Conservation (phyloP, 2,888 invertebrate genomes). For the Pterostichus madidus region DNA sequence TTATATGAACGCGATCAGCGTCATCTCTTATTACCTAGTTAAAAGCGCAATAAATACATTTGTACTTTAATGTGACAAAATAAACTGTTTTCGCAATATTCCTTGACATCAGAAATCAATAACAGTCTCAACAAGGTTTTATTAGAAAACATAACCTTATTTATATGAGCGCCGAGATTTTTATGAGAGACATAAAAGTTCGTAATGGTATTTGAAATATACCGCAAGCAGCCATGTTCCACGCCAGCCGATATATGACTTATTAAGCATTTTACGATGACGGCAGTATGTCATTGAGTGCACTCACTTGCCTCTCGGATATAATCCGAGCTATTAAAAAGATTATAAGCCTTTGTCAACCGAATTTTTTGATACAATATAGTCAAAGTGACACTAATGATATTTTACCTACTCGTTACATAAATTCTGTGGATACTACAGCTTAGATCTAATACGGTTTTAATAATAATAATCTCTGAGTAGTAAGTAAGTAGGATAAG, state of each 20-base stretch:
- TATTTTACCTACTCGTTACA: slow-evolving; percentile 12
- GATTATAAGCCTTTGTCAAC: slow-evolving; percentile 40
- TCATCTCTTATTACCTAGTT: too few relatives aligned
- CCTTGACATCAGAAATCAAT: slow-evolving; percentile 55
- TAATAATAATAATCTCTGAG: slow-evolving; percentile 17
- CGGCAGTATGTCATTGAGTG: slow-evolving; percentile 47
- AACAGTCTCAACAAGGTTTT: slow-evolving; percentile 53
- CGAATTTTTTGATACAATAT: slow-evolving; percentile 37
- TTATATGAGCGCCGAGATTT: slow-evolving; percentile 61
- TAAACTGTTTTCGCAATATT: slow-evolving; percentile 44
- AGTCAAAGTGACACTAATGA: slow-evolving; percentile 41
- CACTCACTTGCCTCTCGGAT: slow-evolving; percentile 14
- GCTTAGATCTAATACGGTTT: slow-evolving; percentile 37
- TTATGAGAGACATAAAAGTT: slow-evolving; percentile 57
- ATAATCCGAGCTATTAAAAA: slow-evolving; percentile 40
- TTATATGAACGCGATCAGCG: too few relatives aligned
- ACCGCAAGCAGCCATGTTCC: slow-evolving; percentile 3
- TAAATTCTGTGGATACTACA: neutral
- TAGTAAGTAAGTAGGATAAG: neutral
- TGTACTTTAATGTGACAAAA: slow-evolving; percentile 19
- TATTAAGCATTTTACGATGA: slow-evolving; percentile 60
- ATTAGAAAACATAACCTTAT: slow-evolving; percentile 65
- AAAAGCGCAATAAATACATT: too few relatives aligned
- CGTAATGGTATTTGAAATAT: slow-evolving; percentile 61
- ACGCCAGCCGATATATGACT: slow-evolving; percentile 41